Base-by-base conservation (phyloP, 2,888 invertebrate genomes). In the Galerucella nymphaeae region DNA sequence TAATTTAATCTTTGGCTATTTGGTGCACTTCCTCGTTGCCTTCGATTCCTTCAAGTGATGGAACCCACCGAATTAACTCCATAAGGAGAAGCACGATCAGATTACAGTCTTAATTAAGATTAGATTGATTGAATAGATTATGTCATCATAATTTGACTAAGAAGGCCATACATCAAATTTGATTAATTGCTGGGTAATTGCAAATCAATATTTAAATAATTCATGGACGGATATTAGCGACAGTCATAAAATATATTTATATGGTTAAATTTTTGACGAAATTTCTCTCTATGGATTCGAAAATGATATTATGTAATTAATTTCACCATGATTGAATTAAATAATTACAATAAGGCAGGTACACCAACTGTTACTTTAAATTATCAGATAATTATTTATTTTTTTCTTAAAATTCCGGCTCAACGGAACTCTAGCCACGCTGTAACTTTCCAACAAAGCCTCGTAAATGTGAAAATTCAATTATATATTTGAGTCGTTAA, bases 171-270 rank as follows among this genome's bases (percentile, higher is more conserved):
- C 57, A 71, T 76, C 72, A 66, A 71, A 68, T 58, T 70, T 69
- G 42, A 71, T 73, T 74, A 72, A 71, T 76, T 73, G 70, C 59
- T 58, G 66, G 69, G 73, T 74, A 69, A 74, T 70, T 68, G 64
- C 64, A 59, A 38, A 65, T 70, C 69, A 73, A 73, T 66, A 69
- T 68, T 59, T 70, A 55, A 62, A 23, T 64, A 70, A 73, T 68
- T 38, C 48, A 23, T 41, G 20, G 48, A 45, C 58, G 30, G 16
- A 11, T 48, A 66, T 66, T 66, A 57, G 55, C 66, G 42, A 48
- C 16, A 66, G 66, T 45, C 57, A 45, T 66, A 23, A 66, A 20
- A n/a, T 18, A 53, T 20, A 14, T 66, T 14, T 18, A 11, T 23
- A 48, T 20, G 38, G 41, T n/a, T 42, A 18, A 4, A 45, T 11